A percentile compares a stretch with the other conserved stretches of the same genome.
Conservation (phyloP, 1,140 invertebrate genomes). For the Calliphora vicina region DNA sequence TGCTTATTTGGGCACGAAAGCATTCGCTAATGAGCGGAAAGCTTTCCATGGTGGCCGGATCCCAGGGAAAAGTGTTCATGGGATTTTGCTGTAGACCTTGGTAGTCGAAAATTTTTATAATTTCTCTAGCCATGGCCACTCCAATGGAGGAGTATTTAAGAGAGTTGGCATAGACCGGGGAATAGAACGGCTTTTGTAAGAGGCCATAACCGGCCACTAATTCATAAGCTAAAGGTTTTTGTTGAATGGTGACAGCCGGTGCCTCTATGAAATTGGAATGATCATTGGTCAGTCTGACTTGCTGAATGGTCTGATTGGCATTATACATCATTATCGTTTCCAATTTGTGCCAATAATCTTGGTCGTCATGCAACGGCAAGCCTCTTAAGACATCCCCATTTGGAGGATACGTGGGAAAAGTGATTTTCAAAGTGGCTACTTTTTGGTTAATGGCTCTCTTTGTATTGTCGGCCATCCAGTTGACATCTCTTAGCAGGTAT, state of each 20-base stretch:
- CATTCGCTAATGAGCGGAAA: constrained; percentile 91
- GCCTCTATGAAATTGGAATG: constrained; percentile 42
- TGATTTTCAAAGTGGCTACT: constrained; percentile 38
- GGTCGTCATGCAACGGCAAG: constrained; percentile 42
- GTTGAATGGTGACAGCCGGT: constrained; percentile 45
- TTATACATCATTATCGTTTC: constrained; percentile 44
- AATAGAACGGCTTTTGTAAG: constrained; percentile 94
- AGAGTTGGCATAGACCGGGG: constrained; percentile 83
- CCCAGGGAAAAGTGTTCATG: constrained; percentile 79
- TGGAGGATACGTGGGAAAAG: background rate
- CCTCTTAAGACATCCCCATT: background rate
- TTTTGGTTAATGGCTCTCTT: constrained; percentile 42
- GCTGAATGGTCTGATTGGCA: constrained; percentile 45
- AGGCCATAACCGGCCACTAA: constrained; percentile 91
- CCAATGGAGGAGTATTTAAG: constrained; percentile 96
- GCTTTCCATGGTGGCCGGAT: constrained; percentile 84
- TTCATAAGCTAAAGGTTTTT: constrained; percentile 87
- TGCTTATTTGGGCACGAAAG: constrained; percentile 88
- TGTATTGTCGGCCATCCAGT: constrained; percentile 53
- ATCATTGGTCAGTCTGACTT: background rate
- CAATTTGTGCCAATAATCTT: constrained; percentile 50
- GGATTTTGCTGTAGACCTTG: constrained; percentile 85
- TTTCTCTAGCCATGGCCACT: constrained; percentile 91
- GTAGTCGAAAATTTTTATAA: constrained; percentile 95
- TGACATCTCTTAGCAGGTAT: constrained; percentile 40